These are phyloP conservation scores for Drosophila paulistorum DNA, from an alignment of 1,140 invertebrate genomes.

Conservation along the genomic window DNA sequence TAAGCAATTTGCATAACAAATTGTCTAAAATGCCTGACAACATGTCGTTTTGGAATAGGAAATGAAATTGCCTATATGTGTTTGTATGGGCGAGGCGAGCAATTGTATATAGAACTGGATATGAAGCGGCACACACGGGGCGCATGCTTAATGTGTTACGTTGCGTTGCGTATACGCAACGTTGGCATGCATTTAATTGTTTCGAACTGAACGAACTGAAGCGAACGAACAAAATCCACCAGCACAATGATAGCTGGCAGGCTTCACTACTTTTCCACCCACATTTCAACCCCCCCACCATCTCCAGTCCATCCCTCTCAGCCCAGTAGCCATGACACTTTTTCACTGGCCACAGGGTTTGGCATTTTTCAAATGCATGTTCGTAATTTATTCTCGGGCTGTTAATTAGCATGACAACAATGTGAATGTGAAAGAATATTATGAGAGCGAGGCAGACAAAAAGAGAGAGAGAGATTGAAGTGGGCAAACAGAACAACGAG, in stretches of 20 bases:
- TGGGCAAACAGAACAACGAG: neutral
- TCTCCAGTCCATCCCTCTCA: neutral
- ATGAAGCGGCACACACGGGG: slow-evolving; percentile 18
- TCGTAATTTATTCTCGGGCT: slow-evolving; percentile 70
- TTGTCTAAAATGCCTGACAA: slow-evolving; percentile 73
- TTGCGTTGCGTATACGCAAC: slow-evolving; percentile 64
- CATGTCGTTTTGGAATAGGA: slow-evolving; percentile 49
- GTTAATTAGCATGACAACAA: slow-evolving; percentile 71
- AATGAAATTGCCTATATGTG: slow-evolving; percentile 27
- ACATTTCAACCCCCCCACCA: neutral
- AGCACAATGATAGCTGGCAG: slow-evolving; percentile 6
- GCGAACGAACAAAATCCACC: neutral
- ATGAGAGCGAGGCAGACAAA: neutral
- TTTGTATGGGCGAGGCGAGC: neutral
- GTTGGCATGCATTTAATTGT: slow-evolving; percentile 74
- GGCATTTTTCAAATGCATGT: slow-evolving; percentile 62
- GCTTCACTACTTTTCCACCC: neutral
- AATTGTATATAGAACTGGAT: neutral
- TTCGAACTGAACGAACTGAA: slow-evolving; percentile 30
- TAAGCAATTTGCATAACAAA: slow-evolving; percentile 82
- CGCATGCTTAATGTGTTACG: slow-evolving; percentile 51
- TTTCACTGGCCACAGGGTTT: slow-evolving; percentile 19
- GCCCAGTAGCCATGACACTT: slow-evolving; percentile 31
- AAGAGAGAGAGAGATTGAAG: neutral
- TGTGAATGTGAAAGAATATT: slow-evolving; percentile 10